phyloP scores from a whole-genome alignment of 2,113 vertebrate species.

The Prinia subflava region DNA sequence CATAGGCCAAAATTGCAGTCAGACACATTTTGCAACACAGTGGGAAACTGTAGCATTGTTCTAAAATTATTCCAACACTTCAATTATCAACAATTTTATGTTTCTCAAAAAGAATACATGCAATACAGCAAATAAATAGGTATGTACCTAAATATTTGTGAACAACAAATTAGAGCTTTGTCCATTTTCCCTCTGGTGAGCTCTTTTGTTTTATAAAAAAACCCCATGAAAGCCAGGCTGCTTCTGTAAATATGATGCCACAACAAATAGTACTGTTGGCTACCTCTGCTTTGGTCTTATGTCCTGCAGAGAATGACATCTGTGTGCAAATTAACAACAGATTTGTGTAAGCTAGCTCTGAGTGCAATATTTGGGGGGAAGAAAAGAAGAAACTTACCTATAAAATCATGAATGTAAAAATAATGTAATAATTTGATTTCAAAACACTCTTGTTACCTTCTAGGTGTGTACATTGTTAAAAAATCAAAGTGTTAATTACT shows the following conservation, averaged over 20 bases:
- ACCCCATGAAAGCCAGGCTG: constrained; percentile 52
- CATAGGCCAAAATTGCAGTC: neutral
- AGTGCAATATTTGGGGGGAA: constrained; percentile 23
- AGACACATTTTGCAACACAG: constrained; percentile 4
- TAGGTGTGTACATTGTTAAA: neutral
- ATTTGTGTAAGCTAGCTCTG: constrained; percentile 70
- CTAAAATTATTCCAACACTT: neutral
- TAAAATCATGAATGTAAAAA: constrained; percentile 41
- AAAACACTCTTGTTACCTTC: constrained; percentile 40
- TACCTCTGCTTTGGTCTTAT: constrained; percentile 75
- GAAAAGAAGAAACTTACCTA: neutral
- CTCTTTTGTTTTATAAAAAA: constrained; percentile 59
- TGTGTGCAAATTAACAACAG: constrained; percentile 80
- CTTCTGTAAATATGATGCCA: constrained; percentile 70
- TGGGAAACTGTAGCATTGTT: neutral
- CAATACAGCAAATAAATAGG: neutral
- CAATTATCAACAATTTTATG: neutral
- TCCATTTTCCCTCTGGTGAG: constrained; percentile 59
- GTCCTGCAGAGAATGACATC: constrained; percentile 79
- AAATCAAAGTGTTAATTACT: neutral
- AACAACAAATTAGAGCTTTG: constrained; percentile 54
- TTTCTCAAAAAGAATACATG: neutral
- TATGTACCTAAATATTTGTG: constrained; percentile 16
- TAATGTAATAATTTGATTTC: constrained; percentile 22
- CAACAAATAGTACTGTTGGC: constrained; percentile 73